phyloP scores from a whole-genome alignment of 1,140 invertebrate species.

The Leucophenga varia region DNA sequence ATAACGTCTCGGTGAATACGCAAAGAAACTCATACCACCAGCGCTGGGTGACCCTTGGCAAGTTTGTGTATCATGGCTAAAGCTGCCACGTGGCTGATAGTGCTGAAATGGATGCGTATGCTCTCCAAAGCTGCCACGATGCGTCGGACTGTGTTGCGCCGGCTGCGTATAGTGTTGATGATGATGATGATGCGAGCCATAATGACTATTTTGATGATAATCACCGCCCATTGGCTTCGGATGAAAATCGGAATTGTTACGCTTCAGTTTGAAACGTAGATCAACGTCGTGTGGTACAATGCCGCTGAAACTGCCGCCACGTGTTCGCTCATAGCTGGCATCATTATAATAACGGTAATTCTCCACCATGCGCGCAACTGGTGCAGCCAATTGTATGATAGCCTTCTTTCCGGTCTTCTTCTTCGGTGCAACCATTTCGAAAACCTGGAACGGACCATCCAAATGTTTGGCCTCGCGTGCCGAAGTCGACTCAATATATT shows the following conservation, averaged over 20 bases:
- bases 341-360: constrained; percentile 53
- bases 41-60: constrained; percentile 11
- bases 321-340: constrained; percentile 41
- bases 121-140: constrained; percentile 13
- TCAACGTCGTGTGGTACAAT: constrained; percentile 33
- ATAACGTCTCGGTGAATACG: constrained; percentile 42
- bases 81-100: constrained; percentile 16
- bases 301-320: constrained; percentile 50
- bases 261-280: constrained; percentile 45
- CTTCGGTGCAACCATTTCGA: constrained; percentile 54
- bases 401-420: constrained; percentile 56
- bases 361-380: constrained; percentile 52
- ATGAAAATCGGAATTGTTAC: constrained; percentile 51
- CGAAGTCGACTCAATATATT: constrained; percentile 84
- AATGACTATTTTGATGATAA: not conserved
- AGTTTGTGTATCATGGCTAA: constrained; percentile 27
- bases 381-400: constrained; percentile 42
- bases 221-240: constrained; percentile 25
- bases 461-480: constrained; percentile 77
- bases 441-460: constrained; percentile 46
- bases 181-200: constrained; percentile 21
- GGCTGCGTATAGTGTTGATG: constrained; percentile 25
- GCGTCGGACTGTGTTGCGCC: not conserved
- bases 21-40: constrained; percentile 32
- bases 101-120: constrained; percentile 1